phyloP scores from a whole-genome alignment of 2,888 invertebrate genomes.

The Vesta saturnalis region DNA sequence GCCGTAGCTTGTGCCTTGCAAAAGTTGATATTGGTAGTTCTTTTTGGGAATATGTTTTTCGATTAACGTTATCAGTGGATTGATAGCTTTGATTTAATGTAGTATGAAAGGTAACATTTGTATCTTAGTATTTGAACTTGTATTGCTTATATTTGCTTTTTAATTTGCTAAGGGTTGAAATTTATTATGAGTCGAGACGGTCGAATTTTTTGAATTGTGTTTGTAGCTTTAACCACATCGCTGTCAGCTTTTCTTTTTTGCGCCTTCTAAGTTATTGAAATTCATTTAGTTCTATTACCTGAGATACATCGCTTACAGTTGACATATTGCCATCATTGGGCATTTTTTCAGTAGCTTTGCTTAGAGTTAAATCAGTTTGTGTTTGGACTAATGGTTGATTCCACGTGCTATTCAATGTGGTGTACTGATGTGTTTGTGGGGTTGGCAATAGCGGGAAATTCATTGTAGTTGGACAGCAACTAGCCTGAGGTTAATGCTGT shows the following conservation, averaged over 20 bases:
- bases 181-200: neutral
- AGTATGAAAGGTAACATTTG: conserved; percentile 14
- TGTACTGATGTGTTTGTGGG: neutral
- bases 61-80: conserved; percentile 14
- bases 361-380: neutral
- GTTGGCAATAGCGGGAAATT: neutral
- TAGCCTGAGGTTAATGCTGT: neutral
- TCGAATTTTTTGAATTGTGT: neutral
- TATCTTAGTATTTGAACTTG: conserved; percentile 10
- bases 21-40: neutral
- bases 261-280: neutral
- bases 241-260: neutral
- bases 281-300: neutral
- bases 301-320: neutral
- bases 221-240: neutral
- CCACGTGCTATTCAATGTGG: neutral
- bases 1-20: neutral
- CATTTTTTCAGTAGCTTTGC: neutral
- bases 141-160: neutral
- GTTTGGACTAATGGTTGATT: neutral
- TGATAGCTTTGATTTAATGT: conserved; percentile 12
- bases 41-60: conserved; percentile 11
- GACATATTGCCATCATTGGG: neutral
- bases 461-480: neutral
- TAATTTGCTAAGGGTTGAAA: conserved; percentile 4